A percentile compares a stretch with the other conserved stretches of the same genome.
Evolutionary conservation across 2,113 vertebrate genomes (phyloP).

Genomic region (Sinocyclocheilus maitianheensis): DNA sequence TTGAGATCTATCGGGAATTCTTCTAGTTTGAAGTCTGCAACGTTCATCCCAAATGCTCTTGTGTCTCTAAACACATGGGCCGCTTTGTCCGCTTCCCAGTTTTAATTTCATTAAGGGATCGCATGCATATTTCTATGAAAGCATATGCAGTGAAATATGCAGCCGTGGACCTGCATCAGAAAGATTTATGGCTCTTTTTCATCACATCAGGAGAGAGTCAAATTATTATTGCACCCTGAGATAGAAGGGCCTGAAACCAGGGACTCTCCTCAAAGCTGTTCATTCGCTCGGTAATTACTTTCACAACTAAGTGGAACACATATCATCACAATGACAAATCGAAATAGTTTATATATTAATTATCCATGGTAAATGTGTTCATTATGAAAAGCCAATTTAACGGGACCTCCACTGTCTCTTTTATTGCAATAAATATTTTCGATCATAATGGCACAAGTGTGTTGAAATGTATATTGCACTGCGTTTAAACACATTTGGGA

Average conservation of each 20-base stretch:
- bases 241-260: conserved; percentile 86
- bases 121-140: conserved; percentile 99
- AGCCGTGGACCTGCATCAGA: conserved; percentile 96
- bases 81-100: conserved; percentile 74
- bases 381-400: conserved; percentile 96
- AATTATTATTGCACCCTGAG: conserved; percentile 93
- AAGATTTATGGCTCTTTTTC: conserved; percentile 98
- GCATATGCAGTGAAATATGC: conserved; percentile 95
- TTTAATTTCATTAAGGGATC: conserved; percentile 99
- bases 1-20: background rate
- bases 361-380: conserved; percentile 91
- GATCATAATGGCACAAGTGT: conserved; percentile 58
- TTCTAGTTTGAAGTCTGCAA: background rate
- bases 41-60: background rate
- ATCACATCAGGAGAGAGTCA: conserved; percentile 94
- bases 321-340: conserved; percentile 95
- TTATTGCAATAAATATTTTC: conserved; percentile 85
- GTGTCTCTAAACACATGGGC: background rate
- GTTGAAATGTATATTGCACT: conserved; percentile 53
- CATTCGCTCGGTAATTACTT: conserved; percentile 97
- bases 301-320: conserved; percentile 99
- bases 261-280: conserved; percentile 96
- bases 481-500: conserved; percentile 66
- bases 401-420: conserved; percentile 84
- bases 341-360: conserved; percentile 98